phyloP scores from a whole-genome alignment of 2,113 vertebrate genomes.

The Microcebus murinus region DNA sequence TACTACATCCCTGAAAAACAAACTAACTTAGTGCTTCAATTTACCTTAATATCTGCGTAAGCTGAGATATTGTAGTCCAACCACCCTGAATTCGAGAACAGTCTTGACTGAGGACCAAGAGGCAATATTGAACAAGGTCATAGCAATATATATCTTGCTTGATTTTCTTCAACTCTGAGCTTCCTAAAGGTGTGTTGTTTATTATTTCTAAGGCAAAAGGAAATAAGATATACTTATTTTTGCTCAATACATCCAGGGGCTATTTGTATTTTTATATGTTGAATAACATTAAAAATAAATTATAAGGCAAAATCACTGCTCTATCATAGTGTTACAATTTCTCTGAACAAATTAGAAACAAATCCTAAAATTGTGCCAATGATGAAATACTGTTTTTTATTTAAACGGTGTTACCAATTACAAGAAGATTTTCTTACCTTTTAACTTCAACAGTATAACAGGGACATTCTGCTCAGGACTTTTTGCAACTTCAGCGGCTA shows the following conservation, averaged over 20 bases:
- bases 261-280: slow-evolving; percentile 31
- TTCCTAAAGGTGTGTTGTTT: slow-evolving; percentile 76
- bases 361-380: slow-evolving; percentile 31
- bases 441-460: slow-evolving; percentile 85
- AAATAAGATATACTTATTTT: slow-evolving; percentile 64
- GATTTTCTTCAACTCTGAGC: slow-evolving; percentile 84
- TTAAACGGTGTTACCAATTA: slow-evolving; percentile 2
- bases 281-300: slow-evolving; percentile 55
- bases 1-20: slow-evolving; percentile 40
- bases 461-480: slow-evolving; percentile 84
- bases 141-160: slow-evolving; percentile 87
- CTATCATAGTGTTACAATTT: slow-evolving; percentile 42
- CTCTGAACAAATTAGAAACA: slow-evolving; percentile 47
- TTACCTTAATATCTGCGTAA: slow-evolving; percentile 89
- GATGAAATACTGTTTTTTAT: not conserved
- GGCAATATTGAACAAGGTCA: slow-evolving; percentile 86
- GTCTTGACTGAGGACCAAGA: slow-evolving; percentile 86
- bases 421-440: slow-evolving; percentile 83
- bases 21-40: slow-evolving; percentile 38
- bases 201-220: slow-evolving; percentile 85
- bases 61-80: slow-evolving; percentile 86
- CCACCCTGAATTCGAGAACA: slow-evolving; percentile 83
- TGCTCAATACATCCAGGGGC: slow-evolving; percentile 27
- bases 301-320: slow-evolving; percentile 40
- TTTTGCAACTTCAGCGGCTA: slow-evolving; percentile 86